Percentiles rank a stretch among this genome's conserved stretches.
Evolutionary conservation across 2,113 vertebrate genomes (phyloP).

Genomic region (Acrocephalus kingi): DNA sequence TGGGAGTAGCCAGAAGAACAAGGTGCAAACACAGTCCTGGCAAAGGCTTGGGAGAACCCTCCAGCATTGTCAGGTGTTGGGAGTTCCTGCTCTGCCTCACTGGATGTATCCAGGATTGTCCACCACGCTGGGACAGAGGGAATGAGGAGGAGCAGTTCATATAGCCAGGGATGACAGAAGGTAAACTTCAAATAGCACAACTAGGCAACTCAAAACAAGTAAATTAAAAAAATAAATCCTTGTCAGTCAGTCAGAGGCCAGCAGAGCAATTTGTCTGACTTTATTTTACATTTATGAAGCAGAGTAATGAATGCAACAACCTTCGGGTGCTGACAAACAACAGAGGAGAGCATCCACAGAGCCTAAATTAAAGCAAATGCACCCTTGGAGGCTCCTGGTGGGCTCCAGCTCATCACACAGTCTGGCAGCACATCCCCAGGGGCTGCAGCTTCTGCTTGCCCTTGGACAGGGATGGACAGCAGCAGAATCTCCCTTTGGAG

Average conservation of each 20-base stretch:
- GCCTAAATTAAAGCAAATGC: neutral
- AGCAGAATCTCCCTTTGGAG: neutral
- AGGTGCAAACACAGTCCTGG: neutral
- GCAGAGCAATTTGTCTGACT: neutral
- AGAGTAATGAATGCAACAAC: neutral
- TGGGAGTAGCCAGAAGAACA: neutral
- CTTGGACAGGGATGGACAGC: neutral
- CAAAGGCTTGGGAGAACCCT: neutral
- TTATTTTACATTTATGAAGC: neutral
- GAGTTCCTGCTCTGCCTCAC: neutral
- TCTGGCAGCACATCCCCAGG: neutral
- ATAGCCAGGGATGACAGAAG: accelerated
- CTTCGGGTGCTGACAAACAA: neutral
- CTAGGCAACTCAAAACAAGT: neutral
- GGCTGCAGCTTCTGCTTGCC: neutral
- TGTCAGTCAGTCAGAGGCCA: neutral
- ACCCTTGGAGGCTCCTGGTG: neutral
- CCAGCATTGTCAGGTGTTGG: neutral
- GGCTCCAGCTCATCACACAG: neutral
- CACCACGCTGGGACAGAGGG: accelerated
- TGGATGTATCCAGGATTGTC: neutral
- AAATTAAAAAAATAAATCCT: neutral
- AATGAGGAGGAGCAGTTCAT: neutral
- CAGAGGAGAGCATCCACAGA: neutral
- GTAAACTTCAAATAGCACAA: neutral